A percentile compares a stretch with the other conserved stretches of the same genome.
phyloP scores from a whole-genome alignment of 2,113 vertebrate genomes.

The Sander lucioperca region DNA sequence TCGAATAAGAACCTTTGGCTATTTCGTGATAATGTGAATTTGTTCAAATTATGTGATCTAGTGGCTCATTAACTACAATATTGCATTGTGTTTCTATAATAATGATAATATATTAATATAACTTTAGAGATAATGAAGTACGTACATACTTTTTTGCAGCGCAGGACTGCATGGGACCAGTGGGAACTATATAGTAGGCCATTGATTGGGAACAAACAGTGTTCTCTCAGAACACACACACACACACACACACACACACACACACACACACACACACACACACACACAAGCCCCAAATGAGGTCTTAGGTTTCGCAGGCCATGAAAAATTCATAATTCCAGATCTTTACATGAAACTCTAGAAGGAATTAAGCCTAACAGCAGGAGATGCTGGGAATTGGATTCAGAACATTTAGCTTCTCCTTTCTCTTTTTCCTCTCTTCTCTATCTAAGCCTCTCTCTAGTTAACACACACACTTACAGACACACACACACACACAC shows the following conservation, averaged over 20 bases:
- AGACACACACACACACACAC: not conserved
- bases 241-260: conserved; percentile 28
- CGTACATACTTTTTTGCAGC: conserved; percentile 17
- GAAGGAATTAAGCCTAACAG: conserved; percentile 75
- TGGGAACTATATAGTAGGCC: conserved; percentile 63
- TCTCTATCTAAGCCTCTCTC: conserved; percentile 31
- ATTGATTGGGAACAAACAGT: conserved; percentile 65
- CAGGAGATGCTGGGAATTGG: conserved; percentile 67
- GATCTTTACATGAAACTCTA: conserved; percentile 81
- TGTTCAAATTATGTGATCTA: not conserved
- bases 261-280: conserved; percentile 29
- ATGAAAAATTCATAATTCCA: conserved; percentile 83
- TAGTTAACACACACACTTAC: conserved; percentile 36
- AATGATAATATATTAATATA: not conserved
- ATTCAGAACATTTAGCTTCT: conserved; percentile 66
- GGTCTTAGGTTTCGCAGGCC: conserved; percentile 75
- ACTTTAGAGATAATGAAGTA: conserved; percentile 7
- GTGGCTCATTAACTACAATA: not conserved
- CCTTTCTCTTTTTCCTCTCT: conserved; percentile 36
- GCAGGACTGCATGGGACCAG: conserved; percentile 25
- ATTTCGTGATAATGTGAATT: not conserved
- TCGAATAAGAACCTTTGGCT: not conserved
- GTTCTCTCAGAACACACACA: conserved; percentile 53
- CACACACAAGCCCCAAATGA: conserved; percentile 73
- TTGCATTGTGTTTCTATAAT: not conserved